Evolutionary conservation across 2,113 vertebrate genomes (phyloP), one percentile per base, ranked within the genome.

Genomic region (Puntigrus tetrazona): DNA sequence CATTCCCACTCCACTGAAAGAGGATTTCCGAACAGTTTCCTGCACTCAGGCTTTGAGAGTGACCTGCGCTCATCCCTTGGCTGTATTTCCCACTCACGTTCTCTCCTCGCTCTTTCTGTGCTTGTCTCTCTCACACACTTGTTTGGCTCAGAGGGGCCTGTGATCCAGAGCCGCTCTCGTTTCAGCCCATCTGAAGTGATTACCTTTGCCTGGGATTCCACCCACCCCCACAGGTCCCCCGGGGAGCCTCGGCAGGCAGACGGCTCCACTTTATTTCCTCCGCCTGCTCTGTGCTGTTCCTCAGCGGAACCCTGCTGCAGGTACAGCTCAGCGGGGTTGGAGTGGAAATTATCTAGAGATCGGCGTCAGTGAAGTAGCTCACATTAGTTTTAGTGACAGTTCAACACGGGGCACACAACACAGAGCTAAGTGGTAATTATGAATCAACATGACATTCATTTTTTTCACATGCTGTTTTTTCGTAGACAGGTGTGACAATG

Each of bases 101-200:
- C 43, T 63, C 31, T 72, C 45, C 18, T 18, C 10, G 45, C 38
- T 16, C 36, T 29, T 45, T 47, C n/a, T 73, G 29, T 70, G 43
- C 74, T 55, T 22, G 27, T 72, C 75, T 69, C 63, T 52, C 61
- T 81, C 63, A 69, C 67, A 55, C 65, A 70, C 29, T 73, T 57
- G 65, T 82, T 57, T 73, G 65, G 89, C 90, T 91, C 87, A 91
- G 88, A 90, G 92, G 91, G 91, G 90, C 91, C 91, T 93, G 91
- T 92, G 92, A 94, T 93, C 91, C 90, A 87, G 87, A 91, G 92
- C 91, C 91, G 88, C 92, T 91, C 87, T 31, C 84, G 14, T 91
- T 89, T 84, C 89, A 87, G 88, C 86, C 89, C 90, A 89, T 92
- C 90, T 93, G 92, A 94, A 93, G 93, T 94, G 92, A 94, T 94